phyloP scores from a whole-genome alignment of 2,888 invertebrate species.

The Gonocerus acuteangulatus region DNA sequence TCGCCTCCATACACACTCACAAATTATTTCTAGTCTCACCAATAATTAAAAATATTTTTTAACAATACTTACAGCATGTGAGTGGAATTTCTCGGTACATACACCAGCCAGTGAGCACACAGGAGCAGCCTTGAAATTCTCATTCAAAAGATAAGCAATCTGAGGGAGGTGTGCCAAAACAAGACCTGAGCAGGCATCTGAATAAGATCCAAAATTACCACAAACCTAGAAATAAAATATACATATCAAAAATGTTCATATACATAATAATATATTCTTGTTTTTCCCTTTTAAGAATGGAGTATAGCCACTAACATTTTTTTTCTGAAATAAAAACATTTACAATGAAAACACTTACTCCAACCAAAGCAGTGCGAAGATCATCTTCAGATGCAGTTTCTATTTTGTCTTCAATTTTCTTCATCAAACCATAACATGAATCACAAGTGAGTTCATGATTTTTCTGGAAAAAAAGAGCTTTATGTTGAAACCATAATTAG shows the following conservation, averaged over 20 bases:
- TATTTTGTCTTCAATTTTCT: conserved; percentile 50
- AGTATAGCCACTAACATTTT: too few species aligned
- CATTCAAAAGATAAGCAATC: conserved; percentile 21
- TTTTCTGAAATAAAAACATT: background rate
- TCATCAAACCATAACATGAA: conserved; percentile 51
- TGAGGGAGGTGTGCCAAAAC: conserved; percentile 49
- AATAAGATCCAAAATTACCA: conserved; percentile 60
- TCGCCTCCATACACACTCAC: too few species aligned
- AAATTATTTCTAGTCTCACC: too few species aligned
- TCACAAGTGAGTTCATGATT: conserved; percentile 41
- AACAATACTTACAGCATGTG: conserved; percentile 28
- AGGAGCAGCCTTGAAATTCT: conserved; percentile 50
- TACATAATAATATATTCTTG: too few species aligned
- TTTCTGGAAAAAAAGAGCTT: too few species aligned
- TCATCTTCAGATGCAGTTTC: conserved; percentile 50
- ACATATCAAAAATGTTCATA: background rate
- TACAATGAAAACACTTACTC: conserved; percentile 43
- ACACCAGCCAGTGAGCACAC: conserved; percentile 72
- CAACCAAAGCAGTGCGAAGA: conserved; percentile 50
- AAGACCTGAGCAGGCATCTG: conserved; percentile 71
- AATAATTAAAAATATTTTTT: too few species aligned
- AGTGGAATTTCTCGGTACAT: conserved; percentile 46
- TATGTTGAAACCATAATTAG: too few species aligned
- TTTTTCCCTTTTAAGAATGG: too few species aligned
- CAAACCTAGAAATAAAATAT: conserved; percentile 50